Evolutionary conservation across 2,888 invertebrate genomes (phyloP).

Genomic region (Cartodere bifasciata): DNA sequence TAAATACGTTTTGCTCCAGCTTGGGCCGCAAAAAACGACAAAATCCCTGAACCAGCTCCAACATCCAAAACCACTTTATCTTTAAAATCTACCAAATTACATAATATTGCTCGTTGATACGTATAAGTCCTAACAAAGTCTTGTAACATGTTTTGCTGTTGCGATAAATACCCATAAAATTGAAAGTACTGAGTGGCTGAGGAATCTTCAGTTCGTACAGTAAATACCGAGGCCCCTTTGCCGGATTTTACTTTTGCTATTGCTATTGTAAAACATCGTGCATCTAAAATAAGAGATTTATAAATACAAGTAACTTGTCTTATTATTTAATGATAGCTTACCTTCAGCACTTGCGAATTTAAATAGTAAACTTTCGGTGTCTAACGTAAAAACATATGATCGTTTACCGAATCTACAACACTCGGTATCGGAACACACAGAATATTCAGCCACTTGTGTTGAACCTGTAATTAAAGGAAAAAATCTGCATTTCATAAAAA

Average conservation of each 20-base stretch:
- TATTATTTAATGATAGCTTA: no score
- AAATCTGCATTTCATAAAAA: no score
- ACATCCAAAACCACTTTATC: slow-evolving; percentile 93
- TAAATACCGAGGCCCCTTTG: slow-evolving; percentile 72
- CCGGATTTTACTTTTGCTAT: slow-evolving; percentile 62
- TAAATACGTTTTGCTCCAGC: slow-evolving; percentile 94
- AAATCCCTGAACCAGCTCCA: slow-evolving; percentile 95
- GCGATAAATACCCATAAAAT: slow-evolving; percentile 97
- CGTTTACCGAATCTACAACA: slow-evolving; percentile 56
- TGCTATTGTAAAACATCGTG: slow-evolving; percentile 60
- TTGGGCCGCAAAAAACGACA: slow-evolving; percentile 97
- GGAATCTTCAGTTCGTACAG: slow-evolving; percentile 92
- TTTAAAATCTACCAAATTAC: slow-evolving; percentile 84
- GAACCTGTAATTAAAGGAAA: slow-evolving; percentile 10
- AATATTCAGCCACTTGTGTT: slow-evolving; percentile 50
- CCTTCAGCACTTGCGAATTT: slow-evolving; percentile 51
- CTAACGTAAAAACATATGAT: slow-evolving; percentile 59
- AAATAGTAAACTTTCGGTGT: slow-evolving; percentile 59
- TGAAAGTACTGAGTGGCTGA: slow-evolving; percentile 99
- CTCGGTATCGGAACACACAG: slow-evolving; percentile 55
- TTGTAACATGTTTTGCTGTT: slow-evolving; percentile 99
- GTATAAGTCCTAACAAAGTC: slow-evolving; percentile 97
- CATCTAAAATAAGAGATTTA: no score
- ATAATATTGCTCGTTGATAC: slow-evolving; percentile 92
- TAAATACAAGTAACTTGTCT: no score